Conservation (phyloP, 2,888 invertebrate genomes). For the Agrenia bidenticulata region DNA sequence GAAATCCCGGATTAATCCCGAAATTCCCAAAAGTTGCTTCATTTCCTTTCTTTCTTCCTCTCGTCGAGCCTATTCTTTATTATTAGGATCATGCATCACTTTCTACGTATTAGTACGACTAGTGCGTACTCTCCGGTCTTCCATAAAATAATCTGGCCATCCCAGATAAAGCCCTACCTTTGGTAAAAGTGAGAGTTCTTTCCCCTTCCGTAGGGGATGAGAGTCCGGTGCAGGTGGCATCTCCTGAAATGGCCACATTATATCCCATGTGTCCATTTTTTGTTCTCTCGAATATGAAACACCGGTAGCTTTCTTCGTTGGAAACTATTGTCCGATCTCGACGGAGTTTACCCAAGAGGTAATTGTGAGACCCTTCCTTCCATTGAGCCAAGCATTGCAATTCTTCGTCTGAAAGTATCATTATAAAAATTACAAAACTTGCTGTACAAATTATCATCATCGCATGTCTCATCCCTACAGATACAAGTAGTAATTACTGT, state of each 20-base stretch:
- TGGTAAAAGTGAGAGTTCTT: conserved; percentile 76
- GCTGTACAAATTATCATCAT: background rate
- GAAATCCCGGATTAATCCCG: conserved; percentile 18
- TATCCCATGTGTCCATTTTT: conserved; percentile 61
- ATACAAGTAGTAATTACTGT: background rate
- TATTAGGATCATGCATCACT: conserved; percentile 13
- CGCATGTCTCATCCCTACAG: background rate
- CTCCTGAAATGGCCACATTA: conserved; percentile 85
- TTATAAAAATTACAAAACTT: background rate
- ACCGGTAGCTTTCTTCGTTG: conserved; percentile 88
- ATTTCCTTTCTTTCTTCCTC: conserved; percentile 36
- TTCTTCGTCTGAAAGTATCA: conserved; percentile 74
- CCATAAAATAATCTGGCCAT: conserved; percentile 8
- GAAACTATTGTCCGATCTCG: conserved; percentile 57
- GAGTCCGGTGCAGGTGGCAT: conserved; percentile 75
- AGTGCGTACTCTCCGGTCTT: background rate
- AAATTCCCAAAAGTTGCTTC: conserved; percentile 21
- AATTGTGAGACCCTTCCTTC: conserved; percentile 90
- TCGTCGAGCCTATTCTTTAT: conserved; percentile 16
- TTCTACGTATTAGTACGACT: background rate
- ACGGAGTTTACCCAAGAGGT: conserved; percentile 78
- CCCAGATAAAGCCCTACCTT: too few species aligned
- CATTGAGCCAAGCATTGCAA: conserved; percentile 86
- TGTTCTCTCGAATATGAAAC: conserved; percentile 86
- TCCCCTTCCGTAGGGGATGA: conserved; percentile 87